A percentile compares a stretch with the other conserved stretches of the same genome.
Evolutionary conservation across 2,888 invertebrate species (phyloP).

Genomic region (Anticlea derivata): DNA sequence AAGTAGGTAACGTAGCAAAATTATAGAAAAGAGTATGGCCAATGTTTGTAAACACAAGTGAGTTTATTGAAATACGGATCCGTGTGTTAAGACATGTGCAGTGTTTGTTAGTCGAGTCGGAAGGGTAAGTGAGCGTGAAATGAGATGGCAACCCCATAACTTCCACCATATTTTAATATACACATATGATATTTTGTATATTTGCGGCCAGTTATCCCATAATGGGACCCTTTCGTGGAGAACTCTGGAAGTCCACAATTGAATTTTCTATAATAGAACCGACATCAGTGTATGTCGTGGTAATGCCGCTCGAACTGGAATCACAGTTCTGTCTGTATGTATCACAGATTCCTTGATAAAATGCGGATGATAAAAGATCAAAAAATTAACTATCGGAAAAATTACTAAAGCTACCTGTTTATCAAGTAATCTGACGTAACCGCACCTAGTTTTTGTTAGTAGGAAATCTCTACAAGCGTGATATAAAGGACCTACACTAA

Average conservation of each 20-base stretch:
- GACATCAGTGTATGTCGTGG: conserved; percentile 46
- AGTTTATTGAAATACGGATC: conserved; percentile 55
- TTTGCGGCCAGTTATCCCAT: conserved; percentile 61
- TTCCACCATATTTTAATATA: conserved; percentile 79
- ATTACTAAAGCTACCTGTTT: conserved; percentile 36
- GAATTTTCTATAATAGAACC: conserved; percentile 38
- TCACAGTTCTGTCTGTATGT: conserved; percentile 48
- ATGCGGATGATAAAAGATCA: conserved; percentile 36
- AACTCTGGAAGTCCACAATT: conserved; percentile 83
- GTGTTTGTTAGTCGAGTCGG: conserved; percentile 77
- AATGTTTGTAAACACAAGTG: conserved; percentile 30
- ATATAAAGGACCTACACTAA: conserved; percentile 60
- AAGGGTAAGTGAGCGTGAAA: conserved; percentile 78
- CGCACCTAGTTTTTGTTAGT: conserved; percentile 71
- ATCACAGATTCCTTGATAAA: conserved; percentile 71
- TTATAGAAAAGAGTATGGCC: conserved; percentile 1
- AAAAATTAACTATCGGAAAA: too few relatives aligned
- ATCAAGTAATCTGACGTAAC: conserved; percentile 71
- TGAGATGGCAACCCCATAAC: conserved; percentile 76
- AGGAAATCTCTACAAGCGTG: conserved; percentile 80
- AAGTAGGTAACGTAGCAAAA: conserved; percentile 13
- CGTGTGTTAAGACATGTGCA: conserved; percentile 77
- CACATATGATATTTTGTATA: conserved; percentile 62
- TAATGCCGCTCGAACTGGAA: conserved; percentile 45
- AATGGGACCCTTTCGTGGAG: conserved; percentile 69